A percentile compares a stretch with the other conserved stretches of the same genome.
These are phyloP conservation scores for Dendrocopos noguchii DNA, from an alignment of 2,113 vertebrate genomes.

Conservation along the genomic window DNA sequence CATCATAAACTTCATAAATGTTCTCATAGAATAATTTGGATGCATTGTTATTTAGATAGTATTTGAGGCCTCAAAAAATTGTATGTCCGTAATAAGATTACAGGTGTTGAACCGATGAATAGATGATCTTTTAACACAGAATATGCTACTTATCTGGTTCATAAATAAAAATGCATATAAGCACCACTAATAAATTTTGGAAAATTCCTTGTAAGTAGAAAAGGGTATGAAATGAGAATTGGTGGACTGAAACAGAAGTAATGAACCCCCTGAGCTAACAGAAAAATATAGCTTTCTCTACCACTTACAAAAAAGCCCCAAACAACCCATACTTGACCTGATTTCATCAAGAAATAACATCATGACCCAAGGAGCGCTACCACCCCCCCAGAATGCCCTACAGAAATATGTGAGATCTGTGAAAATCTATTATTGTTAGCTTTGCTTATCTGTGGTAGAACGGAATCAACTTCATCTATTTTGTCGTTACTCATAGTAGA, in stretches of 20 bases:
- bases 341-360: not conserved
- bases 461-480: not conserved
- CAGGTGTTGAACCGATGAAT: not conserved
- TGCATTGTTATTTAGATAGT: not conserved
- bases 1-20: not conserved
- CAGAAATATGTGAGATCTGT: not conserved
- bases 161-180: not conserved
- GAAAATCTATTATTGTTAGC: not conserved
- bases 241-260: not conserved
- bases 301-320: not conserved
- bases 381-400: not conserved
- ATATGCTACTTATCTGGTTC: not conserved
- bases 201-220: not conserved
- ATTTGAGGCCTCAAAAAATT: rapidly evolving
- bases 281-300: not conserved
- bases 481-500: not conserved
- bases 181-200: not conserved
- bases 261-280: not conserved
- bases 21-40: not conserved
- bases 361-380: not conserved
- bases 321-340: not conserved
- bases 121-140: not conserved
- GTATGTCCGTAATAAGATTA: not conserved
- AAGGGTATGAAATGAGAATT: not conserved
- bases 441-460: not conserved